Conservation (phyloP, 2,113 vertebrate species). For the Turnix velox region DNA sequence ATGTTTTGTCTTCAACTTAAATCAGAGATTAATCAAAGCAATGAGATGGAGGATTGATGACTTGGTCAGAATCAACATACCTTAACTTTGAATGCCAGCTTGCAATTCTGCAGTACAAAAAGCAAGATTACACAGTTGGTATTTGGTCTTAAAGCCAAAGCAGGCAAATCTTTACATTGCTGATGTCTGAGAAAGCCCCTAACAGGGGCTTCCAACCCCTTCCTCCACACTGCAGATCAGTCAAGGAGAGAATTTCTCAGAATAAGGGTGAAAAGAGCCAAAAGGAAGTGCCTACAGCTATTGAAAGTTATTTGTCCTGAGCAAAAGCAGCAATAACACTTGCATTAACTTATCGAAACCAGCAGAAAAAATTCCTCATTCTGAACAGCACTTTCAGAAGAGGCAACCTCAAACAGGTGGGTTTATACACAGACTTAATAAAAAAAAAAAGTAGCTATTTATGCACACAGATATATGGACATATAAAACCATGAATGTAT, state of each 20-base stretch:
- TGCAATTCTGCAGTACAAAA: background rate
- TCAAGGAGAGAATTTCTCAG: background rate
- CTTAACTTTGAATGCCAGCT: background rate
- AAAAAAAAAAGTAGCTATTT: too few species aligned
- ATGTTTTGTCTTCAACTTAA: background rate
- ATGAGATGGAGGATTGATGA: background rate
- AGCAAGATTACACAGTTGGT: background rate
- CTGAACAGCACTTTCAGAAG: background rate
- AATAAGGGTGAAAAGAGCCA: background rate
- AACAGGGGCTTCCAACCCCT: background rate
- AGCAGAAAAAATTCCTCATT: background rate
- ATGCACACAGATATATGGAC: fast-evolving
- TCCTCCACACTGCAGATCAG: background rate
- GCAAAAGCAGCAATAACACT: background rate
- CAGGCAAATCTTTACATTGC: background rate
- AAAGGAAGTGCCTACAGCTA: background rate
- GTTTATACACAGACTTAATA: background rate
- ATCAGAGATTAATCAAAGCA: background rate
- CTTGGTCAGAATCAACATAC: background rate
- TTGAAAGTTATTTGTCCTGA: background rate
- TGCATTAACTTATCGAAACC: background rate
- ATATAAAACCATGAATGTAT: background rate
- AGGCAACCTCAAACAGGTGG: fast-evolving
- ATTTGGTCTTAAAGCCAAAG: background rate
- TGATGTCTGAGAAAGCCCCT: fast-evolving